Base-by-base conservation (phyloP, 2,797 vertebrate species). In the Eulemur albifrons region DNA sequence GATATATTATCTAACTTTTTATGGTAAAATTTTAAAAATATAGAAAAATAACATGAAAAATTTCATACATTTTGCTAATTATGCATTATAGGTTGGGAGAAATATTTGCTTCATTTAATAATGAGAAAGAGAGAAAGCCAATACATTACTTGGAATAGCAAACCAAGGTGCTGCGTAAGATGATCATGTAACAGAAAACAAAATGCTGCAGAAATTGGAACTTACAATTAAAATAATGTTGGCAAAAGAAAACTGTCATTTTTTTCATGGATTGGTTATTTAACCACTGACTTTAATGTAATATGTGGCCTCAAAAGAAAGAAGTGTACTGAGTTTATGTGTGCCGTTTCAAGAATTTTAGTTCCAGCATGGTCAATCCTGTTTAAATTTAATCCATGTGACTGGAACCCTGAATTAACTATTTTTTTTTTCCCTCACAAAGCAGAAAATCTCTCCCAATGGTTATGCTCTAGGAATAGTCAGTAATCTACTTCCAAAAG, bases 271-370 rank as follows among this genome's bases (percentile, higher is more conserved):
- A 30, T 30, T 93, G 69, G 52, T 87, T 86, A n/a, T 81, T 35
- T 95, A 83, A 96, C 87, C 81, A 91, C 92, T 80, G 81, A 76
- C 65, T 97, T 92, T 83, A 92, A 57, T 67, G 72, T 30, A 38
- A 67, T 79, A 43, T 57, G 59, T 38, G 32, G 50, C 52, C 77
- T 93, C 75, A 70, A 87, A 96, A 86, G 45, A 57, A 90, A 84
- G 20, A 96, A 38, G 40, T 76, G 40, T n/a, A 54, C 73, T 59
- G 70, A 89, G 32, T 70, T 93, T 83, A 38, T 59, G 52, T 91
- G 30, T 84, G 48, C 20, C 35, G 40, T 94, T 90, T 95, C 38
- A 73, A 92, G 79, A 94, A 90, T 43, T 91, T 88, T 84, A 48
- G 40, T 70, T 95, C 63, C 54, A 92, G 14, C 76, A 35, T 9